Conservation (phyloP, 2,113 vertebrate genomes). For the Plestiodon gilberti region DNA sequence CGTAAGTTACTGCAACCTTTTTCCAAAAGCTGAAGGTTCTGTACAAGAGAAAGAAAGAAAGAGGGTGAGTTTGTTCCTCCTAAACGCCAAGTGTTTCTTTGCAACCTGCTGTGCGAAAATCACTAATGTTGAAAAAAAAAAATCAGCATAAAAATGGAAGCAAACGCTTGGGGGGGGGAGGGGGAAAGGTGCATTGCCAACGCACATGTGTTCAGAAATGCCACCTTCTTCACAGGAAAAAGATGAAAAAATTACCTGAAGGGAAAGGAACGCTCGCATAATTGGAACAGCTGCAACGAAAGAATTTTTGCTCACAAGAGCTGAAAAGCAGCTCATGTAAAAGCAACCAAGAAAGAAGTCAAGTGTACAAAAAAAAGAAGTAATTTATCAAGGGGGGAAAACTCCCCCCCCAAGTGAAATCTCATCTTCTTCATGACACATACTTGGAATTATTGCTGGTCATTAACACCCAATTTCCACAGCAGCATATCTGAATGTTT, state of each 20-base stretch:
- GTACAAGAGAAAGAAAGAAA: constrained; percentile 26
- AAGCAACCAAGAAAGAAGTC: neutral
- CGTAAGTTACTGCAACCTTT: constrained; percentile 93
- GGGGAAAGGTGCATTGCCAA: neutral
- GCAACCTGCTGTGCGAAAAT: neutral
- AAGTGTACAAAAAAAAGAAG: neutral
- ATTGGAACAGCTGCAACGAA: neutral
- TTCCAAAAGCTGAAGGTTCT: constrained; percentile 91
- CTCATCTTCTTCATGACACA: constrained; percentile 31
- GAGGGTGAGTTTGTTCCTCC: neutral
- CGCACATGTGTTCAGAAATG: constrained; percentile 28
- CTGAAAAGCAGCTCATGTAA: neutral
- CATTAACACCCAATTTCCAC: constrained; percentile 38
- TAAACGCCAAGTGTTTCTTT: neutral
- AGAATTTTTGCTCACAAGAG: neutral
- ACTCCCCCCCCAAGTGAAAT: no score
- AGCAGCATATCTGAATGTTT: constrained; percentile 46
- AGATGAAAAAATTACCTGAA: neutral
- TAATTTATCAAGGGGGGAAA: neutral
- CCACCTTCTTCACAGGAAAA: neutral
- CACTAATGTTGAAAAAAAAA: neutral
- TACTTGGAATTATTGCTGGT: constrained; percentile 25
- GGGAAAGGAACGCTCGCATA: neutral
- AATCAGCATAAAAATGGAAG: constrained; percentile 4
- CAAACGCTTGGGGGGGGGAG: neutral